Evolutionary conservation across 2,888 invertebrate species (phyloP), one percentile per base, ranked within the genome.

Genomic region (Clunio marinus): DNA sequence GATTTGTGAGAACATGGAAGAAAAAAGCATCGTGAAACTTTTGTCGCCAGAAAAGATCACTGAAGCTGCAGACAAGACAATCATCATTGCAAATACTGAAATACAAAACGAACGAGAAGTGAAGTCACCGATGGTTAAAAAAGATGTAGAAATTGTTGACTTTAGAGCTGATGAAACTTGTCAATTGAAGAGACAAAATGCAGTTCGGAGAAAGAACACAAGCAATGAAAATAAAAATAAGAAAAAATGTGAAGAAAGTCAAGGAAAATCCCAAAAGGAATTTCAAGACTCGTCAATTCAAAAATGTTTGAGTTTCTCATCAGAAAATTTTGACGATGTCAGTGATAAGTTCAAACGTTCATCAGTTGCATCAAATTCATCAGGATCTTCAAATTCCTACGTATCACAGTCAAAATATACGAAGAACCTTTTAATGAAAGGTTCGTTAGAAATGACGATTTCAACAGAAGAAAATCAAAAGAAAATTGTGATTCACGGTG

Each of bases 401-500:
- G 51, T 20, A 4, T 15, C 5, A 4, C 51, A 51, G 20, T 5
- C 22, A 17, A 51, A 51, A 22, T 4, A 4, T 3, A 22, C 17
- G 7, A 51, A 51, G 10, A 51, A 20, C 1, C 24, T 51, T 5
- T 2, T 41, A 15, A 55, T 66, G 35, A 81, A 80, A 72, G 86
- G 86, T 24, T 85, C 84, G 1, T 83, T 88, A 72, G 87, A 88
- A 73, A 77, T 88, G 73, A 84, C 84, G 74, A 83, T 85, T 70
- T 78, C 81, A 41, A 80, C 81, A n/a, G 80, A 80, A 35, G 81
- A 82, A 71, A 82, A 51, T n/a, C 20, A 55, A 22, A 28, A 84
- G 71, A 80, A 82, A 69, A 83, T 88, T 75, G 84, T 86, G 79
- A 84, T 88, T 73, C 86, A 86, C 80, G 86, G 87, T 88, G 80